These are phyloP conservation scores for Hecatera dysodea DNA, from an alignment of 2,888 invertebrate genomes.

Conservation along the genomic window DNA sequence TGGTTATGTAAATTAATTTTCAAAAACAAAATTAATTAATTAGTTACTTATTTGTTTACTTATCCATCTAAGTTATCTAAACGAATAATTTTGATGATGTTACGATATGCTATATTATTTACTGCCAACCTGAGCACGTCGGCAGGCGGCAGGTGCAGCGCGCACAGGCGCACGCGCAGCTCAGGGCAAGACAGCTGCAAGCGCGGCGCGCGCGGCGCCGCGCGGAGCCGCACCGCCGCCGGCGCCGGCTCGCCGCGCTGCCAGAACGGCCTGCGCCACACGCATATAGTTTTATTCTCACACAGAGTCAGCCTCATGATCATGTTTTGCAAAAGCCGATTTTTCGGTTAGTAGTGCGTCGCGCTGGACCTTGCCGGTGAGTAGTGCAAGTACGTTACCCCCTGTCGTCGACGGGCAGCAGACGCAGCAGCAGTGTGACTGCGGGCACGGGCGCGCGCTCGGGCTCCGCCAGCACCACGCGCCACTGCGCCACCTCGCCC, in stretches of 20 bases:
- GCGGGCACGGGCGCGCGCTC: constrained; percentile 49
- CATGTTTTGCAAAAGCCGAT: not conserved
- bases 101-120: not conserved
- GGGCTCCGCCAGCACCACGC: constrained; percentile 56
- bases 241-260: constrained; percentile 70
- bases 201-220: constrained; percentile 62
- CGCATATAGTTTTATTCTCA: not conserved
- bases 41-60: no score
- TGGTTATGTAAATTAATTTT: no score
- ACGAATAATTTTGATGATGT: not conserved
- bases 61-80: no score
- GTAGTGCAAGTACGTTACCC: constrained; percentile 63
- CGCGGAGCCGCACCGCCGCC: constrained; percentile 66
- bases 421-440: constrained; percentile 67
- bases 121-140: constrained; percentile 71
- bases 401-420: constrained; percentile 50
- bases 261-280: constrained; percentile 70
- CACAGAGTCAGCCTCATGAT: no score
- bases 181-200: constrained; percentile 45
- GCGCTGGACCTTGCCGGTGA: no score
- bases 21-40: no score
- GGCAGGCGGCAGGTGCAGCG: constrained; percentile 72
- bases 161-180: constrained; percentile 73
- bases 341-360: no score
- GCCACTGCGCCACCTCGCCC: constrained; percentile 67